Conservation (phyloP, 2,888 invertebrate species). For the Macrophya annulata region DNA sequence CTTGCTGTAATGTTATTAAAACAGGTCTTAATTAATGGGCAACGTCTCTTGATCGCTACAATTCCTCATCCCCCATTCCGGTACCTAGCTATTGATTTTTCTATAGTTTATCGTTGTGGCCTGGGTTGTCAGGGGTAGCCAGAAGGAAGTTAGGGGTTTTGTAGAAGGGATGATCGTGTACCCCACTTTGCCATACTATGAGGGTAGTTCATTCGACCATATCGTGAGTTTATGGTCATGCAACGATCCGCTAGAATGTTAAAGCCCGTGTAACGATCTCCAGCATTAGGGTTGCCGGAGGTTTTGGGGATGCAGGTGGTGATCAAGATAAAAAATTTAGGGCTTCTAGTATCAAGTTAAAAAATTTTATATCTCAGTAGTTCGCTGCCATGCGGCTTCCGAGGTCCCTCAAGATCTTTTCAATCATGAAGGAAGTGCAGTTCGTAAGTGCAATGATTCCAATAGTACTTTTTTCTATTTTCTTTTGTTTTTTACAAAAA, state of each 20-base stretch:
- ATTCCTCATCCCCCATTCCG: not conserved
- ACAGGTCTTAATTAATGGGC: not conserved
- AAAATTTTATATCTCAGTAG: slow-evolving; percentile 8
- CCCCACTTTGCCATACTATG: not conserved
- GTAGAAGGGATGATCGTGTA: not conserved
- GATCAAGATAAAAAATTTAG: slow-evolving; percentile 1
- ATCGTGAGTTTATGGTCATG: slow-evolving; percentile 33
- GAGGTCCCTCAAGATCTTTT: slow-evolving; percentile 51
- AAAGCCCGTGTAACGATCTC: slow-evolving; percentile 12
- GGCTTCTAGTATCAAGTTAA: not conserved
- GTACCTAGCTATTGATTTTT: slow-evolving; percentile 37
- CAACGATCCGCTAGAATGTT: slow-evolving; percentile 31
- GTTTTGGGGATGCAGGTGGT: slow-evolving; percentile 4
- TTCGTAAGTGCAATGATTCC: slow-evolving; percentile 43
- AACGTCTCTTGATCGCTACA: slow-evolving; percentile 4
- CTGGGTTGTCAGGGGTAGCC: slow-evolving; percentile 44
- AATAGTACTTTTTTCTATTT: not conserved
- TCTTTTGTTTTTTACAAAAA: not conserved
- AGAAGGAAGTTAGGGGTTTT: not conserved
- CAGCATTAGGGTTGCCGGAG: not conserved
- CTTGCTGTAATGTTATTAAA: not conserved
- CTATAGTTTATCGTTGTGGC: slow-evolving; percentile 38
- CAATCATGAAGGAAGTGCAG: slow-evolving; percentile 49
- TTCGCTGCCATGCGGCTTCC: slow-evolving; percentile 44
- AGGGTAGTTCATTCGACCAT: slow-evolving; percentile 26